A percentile compares a stretch with the other conserved stretches of the same genome.
Evolutionary conservation across 2,888 invertebrate genomes (phyloP).

Genomic region (Habrosyne pyritoides): DNA sequence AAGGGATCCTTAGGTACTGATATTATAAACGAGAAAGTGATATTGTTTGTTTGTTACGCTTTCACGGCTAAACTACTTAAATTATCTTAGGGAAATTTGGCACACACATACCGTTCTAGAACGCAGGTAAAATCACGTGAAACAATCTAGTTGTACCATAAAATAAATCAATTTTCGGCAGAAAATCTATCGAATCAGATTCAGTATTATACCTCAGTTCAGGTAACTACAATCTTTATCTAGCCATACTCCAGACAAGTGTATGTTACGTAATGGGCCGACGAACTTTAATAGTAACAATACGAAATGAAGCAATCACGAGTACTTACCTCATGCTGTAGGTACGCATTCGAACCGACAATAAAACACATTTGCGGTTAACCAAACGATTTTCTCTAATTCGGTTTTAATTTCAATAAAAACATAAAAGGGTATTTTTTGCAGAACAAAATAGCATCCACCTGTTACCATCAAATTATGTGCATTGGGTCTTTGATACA

Average conservation of each 20-base stretch:
- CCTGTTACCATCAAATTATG: constrained; percentile 63
- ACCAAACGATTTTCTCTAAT: constrained; percentile 68
- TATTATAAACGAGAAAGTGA: no score
- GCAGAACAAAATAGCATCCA: constrained; percentile 46
- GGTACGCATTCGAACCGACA: constrained; percentile 36
- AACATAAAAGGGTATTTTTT: constrained; percentile 40
- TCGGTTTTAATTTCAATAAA: constrained; percentile 69
- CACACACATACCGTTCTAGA: no score
- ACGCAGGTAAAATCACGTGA: no score
- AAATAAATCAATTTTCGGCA: not conserved
- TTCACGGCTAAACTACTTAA: no score
- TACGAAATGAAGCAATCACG: constrained; percentile 31
- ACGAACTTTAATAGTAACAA: not conserved
- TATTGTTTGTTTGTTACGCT: no score
- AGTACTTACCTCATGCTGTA: constrained; percentile 23
- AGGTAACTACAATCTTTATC: not conserved
- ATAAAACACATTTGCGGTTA: constrained; percentile 65
- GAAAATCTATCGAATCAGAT: not conserved
- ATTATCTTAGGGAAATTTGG: no score
- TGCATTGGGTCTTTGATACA: constrained; percentile 31
- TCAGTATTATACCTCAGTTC: not conserved
- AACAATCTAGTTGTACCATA: no score
- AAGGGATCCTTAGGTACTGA: no score
- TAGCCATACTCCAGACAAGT: not conserved
- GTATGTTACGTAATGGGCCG: not conserved